Evolutionary conservation across 1,140 invertebrate genomes (phyloP).

Genomic region (Pristionchus pacificus): DNA sequence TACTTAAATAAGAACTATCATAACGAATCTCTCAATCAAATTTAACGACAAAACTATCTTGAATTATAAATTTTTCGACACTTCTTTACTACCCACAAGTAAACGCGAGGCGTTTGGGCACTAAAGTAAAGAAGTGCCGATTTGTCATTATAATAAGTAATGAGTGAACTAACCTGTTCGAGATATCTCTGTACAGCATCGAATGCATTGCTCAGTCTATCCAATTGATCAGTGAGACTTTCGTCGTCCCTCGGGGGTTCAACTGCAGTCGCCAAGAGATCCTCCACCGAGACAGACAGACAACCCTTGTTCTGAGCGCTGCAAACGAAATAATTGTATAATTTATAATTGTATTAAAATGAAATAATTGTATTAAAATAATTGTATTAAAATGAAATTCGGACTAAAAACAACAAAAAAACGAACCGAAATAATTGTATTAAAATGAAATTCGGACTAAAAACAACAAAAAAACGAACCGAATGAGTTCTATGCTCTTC

Average conservation of each 20-base stretch:
- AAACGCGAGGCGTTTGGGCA: too few species aligned
- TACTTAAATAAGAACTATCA: background rate
- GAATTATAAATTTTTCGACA: too few species aligned
- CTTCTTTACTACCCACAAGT: too few species aligned
- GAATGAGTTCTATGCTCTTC: conserved; percentile 37
- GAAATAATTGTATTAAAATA: too few species aligned
- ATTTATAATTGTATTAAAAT: too few species aligned
- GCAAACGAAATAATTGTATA: too few species aligned
- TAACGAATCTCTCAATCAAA: too few species aligned
- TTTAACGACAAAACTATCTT: too few species aligned
- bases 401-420: conserved; percentile 5
- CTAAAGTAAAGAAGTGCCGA: too few species aligned
- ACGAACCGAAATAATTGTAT: too few species aligned
- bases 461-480: conserved; percentile 14
- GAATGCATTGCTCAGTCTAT: conserved; percentile 32
- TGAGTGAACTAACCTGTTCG: conserved; percentile 6
- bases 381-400: background rate
- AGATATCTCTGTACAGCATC: conserved; percentile 34
- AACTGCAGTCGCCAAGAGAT: conserved; percentile 32
- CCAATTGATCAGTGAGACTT: conserved; percentile 31
- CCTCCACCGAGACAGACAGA: conserved; percentile 37
- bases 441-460: conserved; percentile 1
- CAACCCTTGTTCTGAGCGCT: conserved; percentile 36
- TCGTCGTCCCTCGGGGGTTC: conserved; percentile 33
- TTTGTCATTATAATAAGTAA: too few species aligned